These are phyloP conservation scores for Cettia cetti DNA, from an alignment of 2,113 vertebrate species.

Conservation along the genomic window DNA sequence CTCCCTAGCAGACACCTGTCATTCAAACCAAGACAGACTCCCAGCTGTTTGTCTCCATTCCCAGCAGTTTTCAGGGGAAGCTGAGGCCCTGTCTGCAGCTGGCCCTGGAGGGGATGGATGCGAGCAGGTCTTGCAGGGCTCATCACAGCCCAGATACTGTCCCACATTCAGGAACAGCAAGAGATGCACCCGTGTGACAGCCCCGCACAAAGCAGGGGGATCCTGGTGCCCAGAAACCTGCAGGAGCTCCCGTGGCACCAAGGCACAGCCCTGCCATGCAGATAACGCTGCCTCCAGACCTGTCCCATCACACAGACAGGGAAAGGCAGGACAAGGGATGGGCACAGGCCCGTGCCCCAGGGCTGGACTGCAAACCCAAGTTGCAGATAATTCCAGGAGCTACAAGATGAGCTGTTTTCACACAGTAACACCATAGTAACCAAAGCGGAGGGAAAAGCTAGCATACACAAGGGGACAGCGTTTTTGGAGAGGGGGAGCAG, in stretches of 20 bases:
- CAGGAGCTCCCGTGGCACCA: accelerated
- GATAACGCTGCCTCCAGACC: not conserved
- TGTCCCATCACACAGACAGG: not conserved
- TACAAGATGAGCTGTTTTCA: not conserved
- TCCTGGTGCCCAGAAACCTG: accelerated
- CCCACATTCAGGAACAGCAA: accelerated
- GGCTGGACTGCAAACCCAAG: not conserved
- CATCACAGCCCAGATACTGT: not conserved
- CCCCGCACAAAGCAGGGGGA: accelerated
- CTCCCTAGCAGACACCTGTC: not conserved
- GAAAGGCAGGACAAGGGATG: not conserved
- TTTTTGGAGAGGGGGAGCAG: not conserved
- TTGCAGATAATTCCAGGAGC: not conserved
- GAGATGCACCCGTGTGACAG: accelerated
- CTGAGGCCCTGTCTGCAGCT: not conserved
- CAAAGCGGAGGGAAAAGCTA: not conserved
- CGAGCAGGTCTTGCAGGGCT: not conserved
- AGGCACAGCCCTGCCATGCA: accelerated
- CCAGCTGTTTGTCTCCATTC: not conserved
- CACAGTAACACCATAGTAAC: slow-evolving; percentile 47
- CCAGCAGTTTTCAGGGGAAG: not conserved
- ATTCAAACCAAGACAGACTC: not conserved
- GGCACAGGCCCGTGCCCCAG: accelerated
- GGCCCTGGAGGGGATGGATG: not conserved
- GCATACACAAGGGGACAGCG: not conserved